Percentiles rank a stretch among this genome's conserved stretches.
phyloP scores from a whole-genome alignment of 1,140 invertebrate genomes.

The Pogonomyrmex barbatus region DNA sequence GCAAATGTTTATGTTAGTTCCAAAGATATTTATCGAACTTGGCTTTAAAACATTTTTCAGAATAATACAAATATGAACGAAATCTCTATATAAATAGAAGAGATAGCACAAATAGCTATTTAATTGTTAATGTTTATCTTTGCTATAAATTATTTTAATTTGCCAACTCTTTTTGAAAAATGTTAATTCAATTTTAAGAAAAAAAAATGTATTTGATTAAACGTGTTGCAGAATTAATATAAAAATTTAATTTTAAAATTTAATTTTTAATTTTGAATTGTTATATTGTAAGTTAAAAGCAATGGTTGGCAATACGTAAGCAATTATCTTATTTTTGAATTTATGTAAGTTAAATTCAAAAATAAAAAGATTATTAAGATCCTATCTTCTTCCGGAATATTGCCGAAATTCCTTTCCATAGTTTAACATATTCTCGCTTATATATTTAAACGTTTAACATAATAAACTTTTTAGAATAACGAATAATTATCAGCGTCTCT shows the following conservation, averaged over 20 bases:
- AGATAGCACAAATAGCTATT: not conserved
- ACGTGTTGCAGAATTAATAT: not conserved
- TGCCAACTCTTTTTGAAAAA: not conserved
- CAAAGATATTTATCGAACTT: not conserved
- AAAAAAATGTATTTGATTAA: not conserved
- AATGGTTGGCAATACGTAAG: no score
- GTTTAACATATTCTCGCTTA: no score
- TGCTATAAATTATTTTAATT: not conserved
- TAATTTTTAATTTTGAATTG: no score
- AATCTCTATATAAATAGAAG: not conserved
- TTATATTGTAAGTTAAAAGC: no score
- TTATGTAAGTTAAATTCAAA: no score
- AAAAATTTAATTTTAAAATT: not conserved
- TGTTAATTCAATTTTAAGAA: not conserved
- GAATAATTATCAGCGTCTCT: not conserved
- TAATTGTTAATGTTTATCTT: not conserved
- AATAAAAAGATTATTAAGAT: no score
- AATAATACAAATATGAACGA: not conserved
- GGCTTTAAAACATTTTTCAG: not conserved
- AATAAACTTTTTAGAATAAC: no score
- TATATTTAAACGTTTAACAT: no score
- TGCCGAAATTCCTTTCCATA: no score
- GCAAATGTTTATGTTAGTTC: no score
- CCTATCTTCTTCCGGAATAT: no score
- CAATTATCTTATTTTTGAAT: no score